phyloP scores from a whole-genome alignment of 2,888 invertebrate species.

The Dolichomitus sp. region DNA sequence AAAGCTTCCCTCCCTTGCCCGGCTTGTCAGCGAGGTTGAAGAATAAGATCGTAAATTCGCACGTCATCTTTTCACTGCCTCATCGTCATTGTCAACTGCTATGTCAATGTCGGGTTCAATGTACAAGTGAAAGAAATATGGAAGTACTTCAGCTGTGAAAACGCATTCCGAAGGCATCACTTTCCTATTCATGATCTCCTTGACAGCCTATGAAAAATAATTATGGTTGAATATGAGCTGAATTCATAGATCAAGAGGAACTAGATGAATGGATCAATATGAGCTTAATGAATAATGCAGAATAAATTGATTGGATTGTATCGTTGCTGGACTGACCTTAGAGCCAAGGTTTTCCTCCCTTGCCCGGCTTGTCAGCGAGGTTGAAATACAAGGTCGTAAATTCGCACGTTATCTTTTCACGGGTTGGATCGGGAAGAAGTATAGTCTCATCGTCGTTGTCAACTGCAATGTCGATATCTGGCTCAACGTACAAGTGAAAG shows the following conservation, averaged over 20 bases:
- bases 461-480: slow-evolving; percentile 72
- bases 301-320: slow-evolving; percentile 39
- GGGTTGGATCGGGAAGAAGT: slow-evolving; percentile 66
- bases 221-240: too few relatives aligned
- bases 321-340: slow-evolving; percentile 46
- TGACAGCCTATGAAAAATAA: slow-evolving; percentile 63
- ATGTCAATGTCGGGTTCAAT: too few relatives aligned
- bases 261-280: too few relatives aligned
- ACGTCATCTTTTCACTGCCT: slow-evolving; percentile 73
- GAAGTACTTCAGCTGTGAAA: slow-evolving; percentile 67
- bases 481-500: slow-evolving; percentile 70
- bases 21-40: slow-evolving; percentile 77
- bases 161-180: slow-evolving; percentile 69
- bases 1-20: slow-evolving; percentile 67
- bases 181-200: slow-evolving; percentile 66
- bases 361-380: slow-evolving; percentile 72
- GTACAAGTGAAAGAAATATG: slow-evolving; percentile 63
- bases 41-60: slow-evolving; percentile 67
- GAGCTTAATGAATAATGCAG: slow-evolving; percentile 40
- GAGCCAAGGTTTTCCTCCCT: slow-evolving; percentile 67
- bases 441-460: slow-evolving; percentile 74
- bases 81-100: slow-evolving; percentile 74
- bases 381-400: slow-evolving; percentile 75
- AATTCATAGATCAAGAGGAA: background rate
- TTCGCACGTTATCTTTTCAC: slow-evolving; percentile 72